Conservation (phyloP, 2,888 invertebrate genomes). For the Phytoseiulus persimilis region DNA sequence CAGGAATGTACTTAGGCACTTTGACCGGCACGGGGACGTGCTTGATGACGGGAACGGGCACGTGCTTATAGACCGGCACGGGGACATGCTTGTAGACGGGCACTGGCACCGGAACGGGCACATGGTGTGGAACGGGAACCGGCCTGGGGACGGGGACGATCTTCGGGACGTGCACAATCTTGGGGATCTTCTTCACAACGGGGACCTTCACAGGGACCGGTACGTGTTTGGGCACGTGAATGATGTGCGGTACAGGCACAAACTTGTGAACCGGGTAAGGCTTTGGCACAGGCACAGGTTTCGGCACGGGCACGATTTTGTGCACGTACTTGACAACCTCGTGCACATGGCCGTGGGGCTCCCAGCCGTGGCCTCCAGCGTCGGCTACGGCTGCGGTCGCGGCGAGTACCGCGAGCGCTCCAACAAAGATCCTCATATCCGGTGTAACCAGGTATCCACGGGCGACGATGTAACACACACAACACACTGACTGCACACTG, state of each 20-base stretch:
- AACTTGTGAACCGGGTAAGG: conserved; percentile 34
- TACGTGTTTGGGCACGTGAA: conserved; percentile 30
- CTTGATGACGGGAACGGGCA: conserved; percentile 29
- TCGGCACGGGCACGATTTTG: conserved; percentile 34
- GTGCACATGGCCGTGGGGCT: conserved; percentile 38
- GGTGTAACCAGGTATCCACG: conserved; percentile 37
- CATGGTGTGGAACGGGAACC: conserved; percentile 30
- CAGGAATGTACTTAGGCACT: conserved; percentile 31
- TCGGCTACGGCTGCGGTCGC: conserved; percentile 25
- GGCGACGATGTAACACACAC: conserved; percentile 36
- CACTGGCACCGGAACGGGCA: conserved; percentile 38
- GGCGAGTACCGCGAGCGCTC: conserved; percentile 22
- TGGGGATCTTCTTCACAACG: conserved; percentile 37
- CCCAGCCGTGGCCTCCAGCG: conserved; percentile 39
- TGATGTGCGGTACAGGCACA: conserved; percentile 22
- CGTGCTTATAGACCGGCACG: conserved; percentile 38
- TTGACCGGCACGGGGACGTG: conserved; percentile 38
- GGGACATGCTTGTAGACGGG: conserved; percentile 38
- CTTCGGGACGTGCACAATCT: conserved; percentile 37
- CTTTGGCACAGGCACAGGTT: conserved; percentile 34
- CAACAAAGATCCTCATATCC: conserved; percentile 37
- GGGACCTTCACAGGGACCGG: conserved; percentile 38
- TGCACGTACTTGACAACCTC: conserved; percentile 36
- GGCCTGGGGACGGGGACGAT: conserved; percentile 31
- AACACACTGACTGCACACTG: conserved; percentile 38